Base-by-base conservation (phyloP, 2,888 invertebrate species). In the Ennomos fuscantarius region DNA sequence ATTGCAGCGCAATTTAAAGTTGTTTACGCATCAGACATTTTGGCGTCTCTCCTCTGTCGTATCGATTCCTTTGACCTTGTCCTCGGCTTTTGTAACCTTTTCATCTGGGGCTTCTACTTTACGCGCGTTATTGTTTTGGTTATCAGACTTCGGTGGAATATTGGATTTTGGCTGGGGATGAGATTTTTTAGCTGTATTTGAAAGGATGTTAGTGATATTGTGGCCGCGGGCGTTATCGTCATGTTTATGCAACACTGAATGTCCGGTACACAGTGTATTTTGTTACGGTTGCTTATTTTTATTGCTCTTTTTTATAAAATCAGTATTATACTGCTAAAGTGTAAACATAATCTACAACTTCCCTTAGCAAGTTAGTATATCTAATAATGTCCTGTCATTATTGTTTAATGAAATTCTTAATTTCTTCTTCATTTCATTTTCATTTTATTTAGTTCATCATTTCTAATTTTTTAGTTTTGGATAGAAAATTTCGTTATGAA, bases 41-140 rank as follows among this genome's bases (percentile, higher is more conserved):
- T 71, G 87, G 84, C 88, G 86, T 70, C 86, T 73, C 40, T 55
- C 58, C 47, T 45, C 45, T 42, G 52, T 43, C 45, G 70, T 86
- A 89, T 89, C 75, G 89, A 89, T 89, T 83, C 74, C 54, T 62
- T 63, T 79, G 82, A 84, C 88, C 87, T 89, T 88, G 84, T 67
- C 62, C 59, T 55, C 48, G 53, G 53, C 68, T 86, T 85, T 79
- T 75, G 76, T 85, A 84, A 85, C 74, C 67, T 61, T 72, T 72
- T 68, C 60, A 52, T 51, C 49, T 52, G 64, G 53, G 68, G 70
- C 72, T 67, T 63, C 63, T 66, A 42, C 63, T 53, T 60, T 56
- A 55, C 44, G 31, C 42, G 47, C 46, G 12, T 50, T 52, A 54
- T 56, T 60, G 51, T 60, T 31, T 54, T 39, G 31, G 24, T 39